These are phyloP conservation scores for Exocentrus adspersus DNA, from an alignment of 2,888 invertebrate genomes.

Conservation along the genomic window DNA sequence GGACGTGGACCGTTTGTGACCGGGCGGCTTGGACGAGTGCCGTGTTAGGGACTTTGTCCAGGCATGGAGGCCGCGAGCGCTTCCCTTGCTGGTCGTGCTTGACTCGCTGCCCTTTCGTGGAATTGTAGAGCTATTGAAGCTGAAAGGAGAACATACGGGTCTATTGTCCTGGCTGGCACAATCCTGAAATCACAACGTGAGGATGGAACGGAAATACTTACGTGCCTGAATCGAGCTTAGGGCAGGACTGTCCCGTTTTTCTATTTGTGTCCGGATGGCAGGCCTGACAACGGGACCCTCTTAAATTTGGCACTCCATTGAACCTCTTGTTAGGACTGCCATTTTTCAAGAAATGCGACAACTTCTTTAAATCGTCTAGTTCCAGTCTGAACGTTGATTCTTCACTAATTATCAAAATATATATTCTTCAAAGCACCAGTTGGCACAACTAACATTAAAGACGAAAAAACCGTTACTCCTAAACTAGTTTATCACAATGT, in stretches of 20 bases:
- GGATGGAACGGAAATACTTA: slow-evolving; percentile 44
- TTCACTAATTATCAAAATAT: slow-evolving; percentile 25
- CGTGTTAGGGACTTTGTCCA: slow-evolving; percentile 63
- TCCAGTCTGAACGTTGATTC: slow-evolving; percentile 55
- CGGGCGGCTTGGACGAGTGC: slow-evolving; percentile 48
- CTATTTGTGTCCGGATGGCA: slow-evolving; percentile 57
- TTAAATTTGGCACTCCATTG: slow-evolving; percentile 49
- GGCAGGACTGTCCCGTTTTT: slow-evolving; percentile 64
- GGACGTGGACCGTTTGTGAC: slow-evolving; percentile 60
- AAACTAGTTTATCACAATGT: slow-evolving; percentile 37
- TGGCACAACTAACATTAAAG: slow-evolving; percentile 2
- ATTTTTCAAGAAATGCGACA: slow-evolving; percentile 53
- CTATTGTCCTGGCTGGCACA: background rate
- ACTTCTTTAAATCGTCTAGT: slow-evolving; percentile 56
- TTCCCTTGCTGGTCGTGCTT: slow-evolving; percentile 53
- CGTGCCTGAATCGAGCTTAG: slow-evolving; percentile 62
- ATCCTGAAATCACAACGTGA: background rate
- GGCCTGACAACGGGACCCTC: slow-evolving; percentile 54
- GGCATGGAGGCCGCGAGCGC: slow-evolving; percentile 47
- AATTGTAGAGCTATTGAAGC: slow-evolving; percentile 60
- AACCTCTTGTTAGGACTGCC: slow-evolving; percentile 43
- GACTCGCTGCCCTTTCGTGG: slow-evolving; percentile 59
- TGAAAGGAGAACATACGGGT: slow-evolving; percentile 37
- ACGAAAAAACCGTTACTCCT: slow-evolving; percentile 10
- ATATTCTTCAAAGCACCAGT: slow-evolving; percentile 32